Percentiles rank a stretch among this genome's conserved stretches.
phyloP scores from a whole-genome alignment of 2,797 vertebrate genomes.

The Tokudaia muenninki region DNA sequence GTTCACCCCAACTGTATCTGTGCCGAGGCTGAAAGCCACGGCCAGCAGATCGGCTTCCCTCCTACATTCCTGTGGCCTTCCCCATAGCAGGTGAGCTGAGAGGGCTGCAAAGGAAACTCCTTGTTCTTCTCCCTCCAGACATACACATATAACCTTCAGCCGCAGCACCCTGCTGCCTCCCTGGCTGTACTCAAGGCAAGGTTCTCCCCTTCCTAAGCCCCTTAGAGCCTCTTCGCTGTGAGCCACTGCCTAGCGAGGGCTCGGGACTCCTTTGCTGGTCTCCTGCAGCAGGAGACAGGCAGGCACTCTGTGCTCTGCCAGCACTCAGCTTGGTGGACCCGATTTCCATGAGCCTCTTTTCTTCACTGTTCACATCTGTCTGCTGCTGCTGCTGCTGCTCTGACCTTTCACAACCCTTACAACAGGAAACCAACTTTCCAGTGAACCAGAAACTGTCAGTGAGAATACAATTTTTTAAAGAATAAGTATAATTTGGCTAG shows the following conservation, averaged over 20 bases:
- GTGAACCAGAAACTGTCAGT: not conserved
- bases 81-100: not conserved
- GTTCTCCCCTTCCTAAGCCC: not conserved
- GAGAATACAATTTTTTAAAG: constrained; percentile 20
- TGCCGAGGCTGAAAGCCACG: not conserved
- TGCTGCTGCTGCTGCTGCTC: constrained; percentile 3
- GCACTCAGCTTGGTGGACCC: not conserved
- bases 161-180: not conserved
- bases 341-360: not conserved
- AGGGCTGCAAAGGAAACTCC: not conserved
- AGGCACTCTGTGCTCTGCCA: not conserved
- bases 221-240: too few relatives aligned
- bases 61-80: not conserved
- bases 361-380: not conserved
- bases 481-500: not conserved
- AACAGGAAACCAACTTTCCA: constrained; percentile 6
- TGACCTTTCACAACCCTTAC: not conserved
- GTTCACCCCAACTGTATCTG: not conserved
- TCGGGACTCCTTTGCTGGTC: not conserved
- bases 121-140: not conserved
- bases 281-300: not conserved
- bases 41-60: not conserved
- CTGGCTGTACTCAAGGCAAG: not conserved
- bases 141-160: not conserved
- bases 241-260: rapidly evolving